These are phyloP conservation scores for Cheiracanthium punctorium DNA, from an alignment of 2,888 invertebrate genomes.

Conservation along the genomic window DNA sequence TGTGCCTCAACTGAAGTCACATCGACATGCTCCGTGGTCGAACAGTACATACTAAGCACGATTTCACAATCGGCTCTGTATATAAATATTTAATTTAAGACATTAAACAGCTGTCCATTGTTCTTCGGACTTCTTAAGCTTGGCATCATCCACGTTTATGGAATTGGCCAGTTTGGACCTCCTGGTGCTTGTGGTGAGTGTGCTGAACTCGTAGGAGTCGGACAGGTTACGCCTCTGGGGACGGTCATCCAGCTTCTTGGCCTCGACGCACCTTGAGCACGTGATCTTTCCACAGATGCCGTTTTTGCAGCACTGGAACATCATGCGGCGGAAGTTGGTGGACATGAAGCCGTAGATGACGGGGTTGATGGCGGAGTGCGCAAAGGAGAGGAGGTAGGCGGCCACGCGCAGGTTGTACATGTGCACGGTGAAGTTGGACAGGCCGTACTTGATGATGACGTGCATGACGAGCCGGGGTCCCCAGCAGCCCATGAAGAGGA, in stretches of 20 bases:
- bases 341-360: constrained; percentile 76
- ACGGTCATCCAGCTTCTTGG: neutral
- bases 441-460: constrained; percentile 75
- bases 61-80: no score
- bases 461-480: constrained; percentile 78
- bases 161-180: constrained; percentile 52
- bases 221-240: constrained; percentile 23
- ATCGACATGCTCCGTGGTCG: no score
- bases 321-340: constrained; percentile 75
- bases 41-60: no score
- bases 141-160: constrained; percentile 49
- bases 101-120: constrained; percentile 60
- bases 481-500: constrained; percentile 78
- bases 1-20: no score
- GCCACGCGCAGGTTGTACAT: constrained; percentile 75
- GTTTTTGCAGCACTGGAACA: constrained; percentile 73
- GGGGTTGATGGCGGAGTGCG: constrained; percentile 77
- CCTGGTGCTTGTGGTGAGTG: constrained; percentile 54
- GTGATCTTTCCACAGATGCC: constrained; percentile 28
- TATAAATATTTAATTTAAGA: no score
- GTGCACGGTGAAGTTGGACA: constrained; percentile 73
- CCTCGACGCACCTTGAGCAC: constrained; percentile 17
- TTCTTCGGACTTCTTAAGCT: constrained; percentile 24
- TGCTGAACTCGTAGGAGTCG: constrained; percentile 66
- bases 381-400: constrained; percentile 76